phyloP scores from a whole-genome alignment of 2,797 vertebrate genomes.

The Syngnathus acus region DNA sequence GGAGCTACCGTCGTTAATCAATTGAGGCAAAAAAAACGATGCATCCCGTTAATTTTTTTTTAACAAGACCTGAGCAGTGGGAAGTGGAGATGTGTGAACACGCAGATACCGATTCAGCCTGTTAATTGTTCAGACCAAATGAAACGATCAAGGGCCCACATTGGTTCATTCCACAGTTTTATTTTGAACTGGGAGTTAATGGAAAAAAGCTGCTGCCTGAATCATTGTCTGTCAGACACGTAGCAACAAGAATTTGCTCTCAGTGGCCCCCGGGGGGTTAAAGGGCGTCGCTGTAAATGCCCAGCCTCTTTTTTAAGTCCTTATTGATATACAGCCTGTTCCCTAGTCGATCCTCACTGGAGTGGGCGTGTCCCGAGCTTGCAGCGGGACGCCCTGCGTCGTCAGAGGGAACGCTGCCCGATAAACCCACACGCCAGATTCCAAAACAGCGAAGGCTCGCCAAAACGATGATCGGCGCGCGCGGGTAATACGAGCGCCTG shows the following conservation, averaged over 20 bases:
- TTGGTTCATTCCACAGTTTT: not conserved
- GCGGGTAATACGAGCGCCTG: slow-evolving; percentile 6
- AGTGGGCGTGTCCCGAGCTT: slow-evolving; percentile 29
- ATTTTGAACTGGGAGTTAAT: slow-evolving; percentile 9
- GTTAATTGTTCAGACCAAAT: not conserved
- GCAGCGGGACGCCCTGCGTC: slow-evolving; percentile 27
- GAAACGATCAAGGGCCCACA: not conserved
- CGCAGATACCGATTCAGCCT: not conserved
- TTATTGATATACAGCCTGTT: slow-evolving; percentile 70
- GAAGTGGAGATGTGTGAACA: not conserved
- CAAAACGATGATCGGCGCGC: slow-evolving; percentile 1
- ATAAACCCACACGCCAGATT: not conserved
- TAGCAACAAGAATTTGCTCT: slow-evolving; percentile 60
- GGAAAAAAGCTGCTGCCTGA: slow-evolving; percentile 31
- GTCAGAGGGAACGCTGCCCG: slow-evolving; percentile 33
- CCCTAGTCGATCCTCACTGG: slow-evolving; percentile 51
- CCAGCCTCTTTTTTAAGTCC: slow-evolving; percentile 58
- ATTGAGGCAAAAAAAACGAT: not conserved
- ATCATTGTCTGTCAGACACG: slow-evolving; percentile 50
- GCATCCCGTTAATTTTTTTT: not conserved
- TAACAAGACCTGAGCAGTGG: not conserved
- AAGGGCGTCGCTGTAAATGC: slow-evolving; percentile 59
- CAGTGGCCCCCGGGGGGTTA: slow-evolving; percentile 59
- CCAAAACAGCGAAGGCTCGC: not conserved
- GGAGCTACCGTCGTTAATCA: not conserved